These are phyloP conservation scores for Sycobia sp. DNA, from an alignment of 1,140 invertebrate species.

Conservation along the genomic window DNA sequence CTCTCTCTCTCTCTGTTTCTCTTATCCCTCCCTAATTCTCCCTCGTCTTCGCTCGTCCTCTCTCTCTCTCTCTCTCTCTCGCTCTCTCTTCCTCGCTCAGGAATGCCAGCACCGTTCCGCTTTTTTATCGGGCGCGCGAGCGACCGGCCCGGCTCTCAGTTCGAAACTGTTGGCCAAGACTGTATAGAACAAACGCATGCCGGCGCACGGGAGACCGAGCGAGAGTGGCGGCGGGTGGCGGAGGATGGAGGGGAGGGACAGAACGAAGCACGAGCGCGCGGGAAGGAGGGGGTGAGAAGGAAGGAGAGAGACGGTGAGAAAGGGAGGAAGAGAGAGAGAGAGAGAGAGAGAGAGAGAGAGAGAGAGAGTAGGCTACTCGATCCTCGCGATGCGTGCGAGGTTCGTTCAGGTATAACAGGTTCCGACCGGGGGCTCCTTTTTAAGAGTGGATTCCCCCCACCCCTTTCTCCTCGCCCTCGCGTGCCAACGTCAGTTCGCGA, in stretches of 20 bases:
- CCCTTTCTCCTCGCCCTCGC: slow-evolving; percentile 28
- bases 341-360: background rate
- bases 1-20: background rate
- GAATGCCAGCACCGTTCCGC: no score
- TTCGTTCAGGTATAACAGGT: slow-evolving; percentile 54
- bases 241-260: no score
- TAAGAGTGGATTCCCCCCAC: slow-evolving; percentile 33
- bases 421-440: slow-evolving; percentile 48
- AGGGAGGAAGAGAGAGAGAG: slow-evolving; percentile 10
- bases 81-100: no score
- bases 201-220: background rate
- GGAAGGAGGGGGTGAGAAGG: background rate
- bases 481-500: slow-evolving; percentile 28
- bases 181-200: background rate
- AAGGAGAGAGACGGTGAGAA: background rate
- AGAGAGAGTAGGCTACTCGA: slow-evolving; percentile 4
- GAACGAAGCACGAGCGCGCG: no score
- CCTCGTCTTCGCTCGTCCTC: no score
- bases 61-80: slow-evolving; percentile 4
- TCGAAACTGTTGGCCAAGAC: slow-evolving; percentile 16
- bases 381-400: slow-evolving; percentile 45
- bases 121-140: no score
- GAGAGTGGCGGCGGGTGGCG: background rate
- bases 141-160: no score
- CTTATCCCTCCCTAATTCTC: no score